A percentile compares a stretch with the other conserved stretches of the same genome.
Conservation (phyloP, 2,113 vertebrate genomes). For the Pycnonotus jocosus region DNA sequence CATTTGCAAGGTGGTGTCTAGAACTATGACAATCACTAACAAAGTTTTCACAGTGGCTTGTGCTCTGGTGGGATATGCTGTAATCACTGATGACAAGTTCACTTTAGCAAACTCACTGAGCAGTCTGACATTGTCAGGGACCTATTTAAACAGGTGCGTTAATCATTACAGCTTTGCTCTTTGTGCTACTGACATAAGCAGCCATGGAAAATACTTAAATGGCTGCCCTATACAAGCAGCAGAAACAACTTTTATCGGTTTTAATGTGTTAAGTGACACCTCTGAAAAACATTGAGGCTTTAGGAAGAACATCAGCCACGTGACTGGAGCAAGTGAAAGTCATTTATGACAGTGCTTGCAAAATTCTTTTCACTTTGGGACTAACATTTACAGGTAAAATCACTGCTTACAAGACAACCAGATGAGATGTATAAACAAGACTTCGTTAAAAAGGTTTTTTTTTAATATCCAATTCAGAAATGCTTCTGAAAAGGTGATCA, state of each 20-base stretch:
- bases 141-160: neutral
- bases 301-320: neutral
- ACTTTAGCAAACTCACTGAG: neutral
- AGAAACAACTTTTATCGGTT: neutral
- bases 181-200: neutral
- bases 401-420: neutral
- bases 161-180: neutral
- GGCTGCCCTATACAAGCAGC: neutral
- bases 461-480: neutral
- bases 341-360: neutral
- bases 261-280: neutral
- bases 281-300: neutral
- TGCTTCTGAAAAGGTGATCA: neutral
- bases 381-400: neutral
- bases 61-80: neutral
- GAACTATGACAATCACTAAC: neutral
- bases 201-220: neutral
- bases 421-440: neutral
- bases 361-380: neutral
- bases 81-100: neutral
- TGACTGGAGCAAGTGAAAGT: neutral
- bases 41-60: neutral
- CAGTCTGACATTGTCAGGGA: neutral
- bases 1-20: neutral
- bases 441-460: neutral